Conservation (phyloP, 1,140 invertebrate species). For the Calephelis nemesis region DNA sequence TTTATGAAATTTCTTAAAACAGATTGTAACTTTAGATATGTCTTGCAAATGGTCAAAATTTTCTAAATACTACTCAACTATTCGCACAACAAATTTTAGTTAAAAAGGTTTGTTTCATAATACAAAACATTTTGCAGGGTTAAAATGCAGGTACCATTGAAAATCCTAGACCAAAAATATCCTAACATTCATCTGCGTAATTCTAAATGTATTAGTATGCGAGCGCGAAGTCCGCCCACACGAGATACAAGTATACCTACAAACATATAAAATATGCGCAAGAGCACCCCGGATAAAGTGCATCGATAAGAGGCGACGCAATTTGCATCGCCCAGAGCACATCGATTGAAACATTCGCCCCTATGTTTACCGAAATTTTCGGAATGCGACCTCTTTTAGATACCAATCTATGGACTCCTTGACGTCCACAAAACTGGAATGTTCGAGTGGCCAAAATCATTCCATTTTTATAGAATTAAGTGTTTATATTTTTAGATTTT, state of each 20-base stretch:
- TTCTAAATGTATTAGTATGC: slow-evolving; percentile 57
- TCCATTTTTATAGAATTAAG: no score
- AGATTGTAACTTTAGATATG: no score
- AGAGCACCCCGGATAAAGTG: slow-evolving; percentile 71
- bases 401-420: slow-evolving; percentile 3
- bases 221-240: slow-evolving; percentile 57
- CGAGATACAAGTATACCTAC: slow-evolving; percentile 52
- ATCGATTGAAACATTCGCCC: slow-evolving; percentile 47
- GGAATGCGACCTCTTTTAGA: slow-evolving; percentile 26
- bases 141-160: neutral
- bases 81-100: no score
- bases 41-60: no score
- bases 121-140: no score
- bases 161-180: slow-evolving; percentile 28
- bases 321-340: slow-evolving; percentile 67
- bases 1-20: no score
- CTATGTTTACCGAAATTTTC: slow-evolving; percentile 61
- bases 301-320: slow-evolving; percentile 68
- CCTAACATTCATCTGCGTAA: neutral
- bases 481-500: no score
- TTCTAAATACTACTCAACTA: no score
- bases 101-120: no score
- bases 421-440: neutral
- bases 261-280: slow-evolving; percentile 73
- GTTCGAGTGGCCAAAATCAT: neutral